Percentiles rank a stretch among this genome's conserved stretches.
These are phyloP conservation scores for Melanaphis sacchari DNA, from an alignment of 1,140 invertebrate genomes.

Conservation along the genomic window DNA sequence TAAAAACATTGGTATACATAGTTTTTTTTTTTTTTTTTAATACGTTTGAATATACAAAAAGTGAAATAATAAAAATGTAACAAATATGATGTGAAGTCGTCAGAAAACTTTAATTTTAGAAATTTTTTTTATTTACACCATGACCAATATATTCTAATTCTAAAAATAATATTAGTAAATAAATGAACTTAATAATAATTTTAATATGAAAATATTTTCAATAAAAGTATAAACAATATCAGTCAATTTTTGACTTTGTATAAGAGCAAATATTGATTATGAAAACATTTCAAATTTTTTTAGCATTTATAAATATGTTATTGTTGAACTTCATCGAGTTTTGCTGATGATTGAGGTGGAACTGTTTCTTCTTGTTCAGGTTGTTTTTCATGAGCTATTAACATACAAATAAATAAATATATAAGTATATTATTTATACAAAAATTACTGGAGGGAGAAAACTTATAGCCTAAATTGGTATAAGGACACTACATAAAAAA, in stretches of 20 bases:
- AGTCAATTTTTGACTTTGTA: background rate
- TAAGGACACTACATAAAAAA: no score
- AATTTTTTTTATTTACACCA: background rate
- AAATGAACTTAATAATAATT: background rate
- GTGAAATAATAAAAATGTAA: no score
- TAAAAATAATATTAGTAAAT: background rate
- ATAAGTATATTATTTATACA: background rate
- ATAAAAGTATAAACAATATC: background rate
- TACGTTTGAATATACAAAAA: no score
- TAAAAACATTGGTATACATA: background rate
- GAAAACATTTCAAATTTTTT: background rate
- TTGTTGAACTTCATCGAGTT: conserved; percentile 33
- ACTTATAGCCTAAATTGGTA: no score
- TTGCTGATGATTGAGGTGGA: background rate
- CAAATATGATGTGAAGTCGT: background rate
- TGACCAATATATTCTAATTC: background rate
- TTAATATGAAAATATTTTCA: background rate
- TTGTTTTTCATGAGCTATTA: conserved; percentile 30
- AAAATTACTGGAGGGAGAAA: background rate
- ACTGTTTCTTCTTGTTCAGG: background rate
- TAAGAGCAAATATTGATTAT: background rate
- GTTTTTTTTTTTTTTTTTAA: no score
- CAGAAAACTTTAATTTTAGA: background rate
- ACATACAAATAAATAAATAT: background rate
- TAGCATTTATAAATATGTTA: background rate